These are phyloP conservation scores for Stratiomys singularior DNA, from an alignment of 2,888 invertebrate genomes.

Conservation along the genomic window DNA sequence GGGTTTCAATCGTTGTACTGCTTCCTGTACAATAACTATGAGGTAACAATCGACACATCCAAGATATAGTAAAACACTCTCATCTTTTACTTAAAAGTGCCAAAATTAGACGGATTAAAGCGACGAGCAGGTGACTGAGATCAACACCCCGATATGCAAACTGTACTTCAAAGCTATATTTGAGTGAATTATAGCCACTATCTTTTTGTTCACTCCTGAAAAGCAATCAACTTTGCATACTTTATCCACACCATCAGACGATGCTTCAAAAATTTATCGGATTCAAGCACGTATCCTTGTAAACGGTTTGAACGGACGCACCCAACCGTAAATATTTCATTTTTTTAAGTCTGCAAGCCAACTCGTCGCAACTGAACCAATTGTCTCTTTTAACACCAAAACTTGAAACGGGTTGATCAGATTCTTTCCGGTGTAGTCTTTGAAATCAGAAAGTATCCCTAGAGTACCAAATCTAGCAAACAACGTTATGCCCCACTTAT, in stretches of 20 bases:
- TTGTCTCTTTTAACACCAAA: too few relatives aligned
- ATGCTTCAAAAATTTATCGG: neutral
- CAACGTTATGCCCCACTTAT: too few relatives aligned
- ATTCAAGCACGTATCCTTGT: constrained; percentile 2
- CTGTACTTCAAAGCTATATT: neutral
- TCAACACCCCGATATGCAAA: neutral
- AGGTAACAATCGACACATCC: neutral
- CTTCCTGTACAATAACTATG: neutral
- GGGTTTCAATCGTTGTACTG: neutral
- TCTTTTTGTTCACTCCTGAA: neutral
- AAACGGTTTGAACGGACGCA: neutral
- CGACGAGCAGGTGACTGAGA: constrained; percentile 4
- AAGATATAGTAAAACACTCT: neutral
- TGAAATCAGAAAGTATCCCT: too few relatives aligned
- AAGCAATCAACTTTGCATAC: neutral
- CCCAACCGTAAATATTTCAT: neutral
- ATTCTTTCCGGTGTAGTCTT: too few relatives aligned
- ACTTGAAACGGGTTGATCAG: too few relatives aligned
- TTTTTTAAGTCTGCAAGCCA: neutral
- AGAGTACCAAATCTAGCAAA: too few relatives aligned
- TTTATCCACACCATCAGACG: neutral
- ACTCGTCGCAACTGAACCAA: neutral
- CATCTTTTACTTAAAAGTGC: neutral
- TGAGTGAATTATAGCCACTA: neutral
- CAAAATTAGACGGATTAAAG: neutral